Percentiles rank a stretch among this genome's conserved stretches.
phyloP scores from a whole-genome alignment of 2,888 invertebrate genomes.

The Bombylius major region DNA sequence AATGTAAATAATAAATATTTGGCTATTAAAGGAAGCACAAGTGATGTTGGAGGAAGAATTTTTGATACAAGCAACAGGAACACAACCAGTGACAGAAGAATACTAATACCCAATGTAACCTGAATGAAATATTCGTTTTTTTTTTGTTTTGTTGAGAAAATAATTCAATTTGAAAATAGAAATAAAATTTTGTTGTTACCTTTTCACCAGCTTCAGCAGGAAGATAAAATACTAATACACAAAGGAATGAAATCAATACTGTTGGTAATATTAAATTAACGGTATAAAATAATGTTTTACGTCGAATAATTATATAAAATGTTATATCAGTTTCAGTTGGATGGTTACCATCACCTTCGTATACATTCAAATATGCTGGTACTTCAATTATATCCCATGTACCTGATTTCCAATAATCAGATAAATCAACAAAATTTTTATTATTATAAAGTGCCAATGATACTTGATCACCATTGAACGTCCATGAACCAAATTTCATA shows the following conservation, averaged over 20 bases:
- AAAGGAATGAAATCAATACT: slow-evolving; percentile 96
- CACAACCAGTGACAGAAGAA: slow-evolving; percentile 98
- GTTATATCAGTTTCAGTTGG: slow-evolving; percentile 93
- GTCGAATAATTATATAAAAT: slow-evolving; percentile 88
- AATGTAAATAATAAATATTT: slow-evolving; percentile 98
- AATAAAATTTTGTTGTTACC: slow-evolving; percentile 34
- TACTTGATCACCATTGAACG: slow-evolving; percentile 94
- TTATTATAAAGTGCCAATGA: slow-evolving; percentile 87
- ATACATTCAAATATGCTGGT: slow-evolving; percentile 82
- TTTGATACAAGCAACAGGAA: slow-evolving; percentile 96
- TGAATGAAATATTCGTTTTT: slow-evolving; percentile 26
- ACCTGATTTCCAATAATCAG: slow-evolving; percentile 95
- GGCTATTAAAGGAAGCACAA: slow-evolving; percentile 95
- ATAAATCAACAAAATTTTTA: slow-evolving; percentile 89
- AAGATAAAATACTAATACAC: slow-evolving; percentile 94
- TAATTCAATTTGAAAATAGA: background rate
- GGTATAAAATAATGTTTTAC: slow-evolving; percentile 98
- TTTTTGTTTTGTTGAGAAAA: background rate
- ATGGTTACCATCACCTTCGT: slow-evolving; percentile 58
- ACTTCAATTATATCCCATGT: slow-evolving; percentile 99
- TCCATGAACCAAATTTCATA: slow-evolving; percentile 99
- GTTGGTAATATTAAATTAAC: slow-evolving; percentile 98
- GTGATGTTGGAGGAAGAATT: slow-evolving; percentile 96
- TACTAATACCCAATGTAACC: slow-evolving; percentile 93
- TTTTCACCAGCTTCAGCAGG: slow-evolving; percentile 99